Evolutionary conservation across 2,113 vertebrate genomes (phyloP).

Genomic region (Dunckerocampus dactyliophorus): DNA sequence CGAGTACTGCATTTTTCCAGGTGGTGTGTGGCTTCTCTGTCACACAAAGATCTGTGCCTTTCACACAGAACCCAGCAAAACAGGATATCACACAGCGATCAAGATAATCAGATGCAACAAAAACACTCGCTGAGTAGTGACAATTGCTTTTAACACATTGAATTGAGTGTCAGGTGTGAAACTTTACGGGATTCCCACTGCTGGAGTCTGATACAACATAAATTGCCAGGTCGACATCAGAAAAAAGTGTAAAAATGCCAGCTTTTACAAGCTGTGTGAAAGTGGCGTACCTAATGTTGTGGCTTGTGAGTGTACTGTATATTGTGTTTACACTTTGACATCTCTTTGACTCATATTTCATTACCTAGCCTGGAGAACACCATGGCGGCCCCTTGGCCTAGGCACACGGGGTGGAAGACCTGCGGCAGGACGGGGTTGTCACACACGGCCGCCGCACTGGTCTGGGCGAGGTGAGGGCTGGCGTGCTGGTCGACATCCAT

Average conservation of each 20-base stretch:
- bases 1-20: too few species aligned
- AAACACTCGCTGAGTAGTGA: neutral
- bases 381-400: neutral
- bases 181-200: neutral
- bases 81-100: too few species aligned
- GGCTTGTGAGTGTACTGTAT: too few species aligned
- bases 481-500: constrained; percentile 19
- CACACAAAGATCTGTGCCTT: too few species aligned
- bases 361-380: constrained; percentile 70
- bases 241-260: neutral
- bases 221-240: neutral
- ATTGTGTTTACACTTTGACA: neutral
- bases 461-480: neutral
- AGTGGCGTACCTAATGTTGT: neutral
- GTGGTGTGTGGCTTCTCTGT: too few species aligned
- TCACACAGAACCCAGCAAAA: too few species aligned
- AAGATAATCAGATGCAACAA: too few species aligned
- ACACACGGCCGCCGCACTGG: constrained; percentile 22
- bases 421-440: constrained; percentile 53
- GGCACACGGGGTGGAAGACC: constrained; percentile 68
- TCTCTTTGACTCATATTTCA: neutral
- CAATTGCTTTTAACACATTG: neutral
- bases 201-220: neutral
- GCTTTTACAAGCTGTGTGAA: too few species aligned
- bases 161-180: neutral